Base-by-base conservation (phyloP, 53 echinoderm and acorn worm species). In the Holothuria scabra region DNA sequence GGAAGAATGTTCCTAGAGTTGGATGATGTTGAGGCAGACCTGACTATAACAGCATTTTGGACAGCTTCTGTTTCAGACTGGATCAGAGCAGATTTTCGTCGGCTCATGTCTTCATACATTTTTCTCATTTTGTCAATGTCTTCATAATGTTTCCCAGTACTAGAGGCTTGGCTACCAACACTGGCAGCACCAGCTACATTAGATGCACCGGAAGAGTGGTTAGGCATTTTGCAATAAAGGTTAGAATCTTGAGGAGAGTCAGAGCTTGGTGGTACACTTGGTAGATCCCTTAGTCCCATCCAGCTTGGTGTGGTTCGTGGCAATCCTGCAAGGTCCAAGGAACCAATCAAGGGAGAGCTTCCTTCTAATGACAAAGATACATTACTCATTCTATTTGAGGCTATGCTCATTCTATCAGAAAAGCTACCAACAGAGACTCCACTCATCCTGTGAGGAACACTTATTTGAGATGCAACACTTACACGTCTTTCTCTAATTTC, bases 291-390 rank as follows among this genome's bases (percentile, higher is more conserved):
- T 19, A 57, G 75, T 12, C 59, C 83, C 79, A 95, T 57, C 95
- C 95, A 95, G 29, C 55, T 48, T 25, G 93, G 92, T 34, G 76
- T 57, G 41, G 66, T 68, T n/a, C 66, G 61, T 25, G 80, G 34
- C 34, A 86, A 67, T 33, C 76, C 76, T 30, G 96, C 93, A 14
- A 96, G 85, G 71, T 96, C 96, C 28, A 96, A 65, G 34, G 92
- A 92, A 11, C 92, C 96, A 25, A 96, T 71, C 60, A 92, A 74
- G 18, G 96, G 88, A 3, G 93, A 96, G 31, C 83, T 88, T 35
- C 85, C 83, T 3, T 89, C 85, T 61, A 84, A 87, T 5, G 87
- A 87, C 11, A 64, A 10, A 4, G 58, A 56, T 22, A 78, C 78
- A 56, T 22, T 10, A 21, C 78, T 78, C 23, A 58, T 52, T 19